A percentile compares a stretch with the other conserved stretches of the same genome.
Conservation (phyloP, 2,888 invertebrate genomes). For the Troides helena region DNA sequence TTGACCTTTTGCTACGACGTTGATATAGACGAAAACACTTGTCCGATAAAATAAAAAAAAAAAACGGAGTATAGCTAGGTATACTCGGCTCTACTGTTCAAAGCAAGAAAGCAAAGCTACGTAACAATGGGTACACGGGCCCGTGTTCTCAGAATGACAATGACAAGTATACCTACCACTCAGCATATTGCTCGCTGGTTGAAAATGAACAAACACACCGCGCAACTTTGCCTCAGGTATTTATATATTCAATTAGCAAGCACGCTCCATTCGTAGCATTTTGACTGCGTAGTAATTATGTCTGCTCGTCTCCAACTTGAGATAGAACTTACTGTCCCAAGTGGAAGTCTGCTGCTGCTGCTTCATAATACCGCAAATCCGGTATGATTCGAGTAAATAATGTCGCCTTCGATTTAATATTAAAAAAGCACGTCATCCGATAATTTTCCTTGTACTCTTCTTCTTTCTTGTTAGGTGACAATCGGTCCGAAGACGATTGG, state of each 20-base stretch:
- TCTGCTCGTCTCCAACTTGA: too few species aligned
- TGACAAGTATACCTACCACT: conserved; percentile 28
- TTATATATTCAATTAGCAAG: conserved; percentile 7
- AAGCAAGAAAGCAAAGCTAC: conserved; percentile 30
- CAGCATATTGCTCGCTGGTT: conserved; percentile 27
- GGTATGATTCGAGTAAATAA: too few species aligned
- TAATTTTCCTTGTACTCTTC: too few species aligned
- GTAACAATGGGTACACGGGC: conserved; percentile 23
- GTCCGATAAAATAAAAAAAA: conserved; percentile 28
- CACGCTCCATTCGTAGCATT: neutral
- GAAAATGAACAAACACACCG: conserved; percentile 36
- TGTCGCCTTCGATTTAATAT: too few species aligned
- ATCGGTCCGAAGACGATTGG: too few species aligned
- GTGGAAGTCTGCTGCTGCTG: too few species aligned
- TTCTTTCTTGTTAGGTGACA: too few species aligned
- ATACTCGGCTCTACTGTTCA: conserved; percentile 24
- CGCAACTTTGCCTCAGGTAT: neutral
- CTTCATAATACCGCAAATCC: too few species aligned
- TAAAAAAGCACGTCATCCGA: too few species aligned
- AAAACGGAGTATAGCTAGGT: conserved; percentile 23
- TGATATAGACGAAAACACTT: conserved; percentile 27
- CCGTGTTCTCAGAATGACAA: conserved; percentile 27
- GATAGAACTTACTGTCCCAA: too few species aligned
- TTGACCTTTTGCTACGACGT: conserved; percentile 26
- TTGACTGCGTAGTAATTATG: too few species aligned